A percentile compares a stretch with the other conserved stretches of the same genome.
Conservation (phyloP, 2,888 invertebrate species). For the Morpho achilles region DNA sequence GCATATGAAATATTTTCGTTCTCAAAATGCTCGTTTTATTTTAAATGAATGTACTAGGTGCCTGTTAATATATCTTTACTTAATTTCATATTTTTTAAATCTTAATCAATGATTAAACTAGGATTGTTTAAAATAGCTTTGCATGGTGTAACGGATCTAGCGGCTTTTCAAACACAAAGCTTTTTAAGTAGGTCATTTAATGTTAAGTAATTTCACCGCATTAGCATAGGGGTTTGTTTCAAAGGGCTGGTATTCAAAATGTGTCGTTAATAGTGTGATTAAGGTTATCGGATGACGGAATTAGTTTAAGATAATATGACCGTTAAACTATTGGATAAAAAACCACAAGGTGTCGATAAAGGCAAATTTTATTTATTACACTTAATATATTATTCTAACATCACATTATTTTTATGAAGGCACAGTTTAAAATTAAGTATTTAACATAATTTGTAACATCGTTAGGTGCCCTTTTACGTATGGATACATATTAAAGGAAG, state of each 20-base stretch:
- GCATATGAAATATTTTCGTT: too few relatives aligned
- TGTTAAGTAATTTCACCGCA: constrained; percentile 50
- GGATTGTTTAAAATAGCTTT: constrained; percentile 14
- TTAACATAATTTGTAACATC: constrained; percentile 44
- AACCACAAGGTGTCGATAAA: constrained; percentile 28
- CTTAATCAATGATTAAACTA: constrained; percentile 8
- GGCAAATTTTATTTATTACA: constrained; percentile 39
- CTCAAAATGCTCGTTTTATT: background rate
- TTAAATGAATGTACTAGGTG: too few relatives aligned
- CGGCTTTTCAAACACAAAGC: constrained; percentile 42
- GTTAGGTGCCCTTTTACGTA: constrained; percentile 46
- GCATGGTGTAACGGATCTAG: constrained; percentile 31
- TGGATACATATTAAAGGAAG: constrained; percentile 26
- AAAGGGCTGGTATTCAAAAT: constrained; percentile 44
- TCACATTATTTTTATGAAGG: constrained; percentile 64
- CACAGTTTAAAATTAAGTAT: constrained; percentile 43
- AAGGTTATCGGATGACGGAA: constrained; percentile 34
- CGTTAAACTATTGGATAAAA: constrained; percentile 20
- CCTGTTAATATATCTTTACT: too few relatives aligned
- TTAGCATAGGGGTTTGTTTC: constrained; percentile 60
- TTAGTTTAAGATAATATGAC: constrained; percentile 18
- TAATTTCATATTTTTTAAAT: background rate
- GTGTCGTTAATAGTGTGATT: constrained; percentile 44
- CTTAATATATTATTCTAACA: constrained; percentile 46
- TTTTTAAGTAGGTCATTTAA: constrained; percentile 60